Conservation (phyloP, 2,888 invertebrate genomes). For the Cyclophora punctaria region DNA sequence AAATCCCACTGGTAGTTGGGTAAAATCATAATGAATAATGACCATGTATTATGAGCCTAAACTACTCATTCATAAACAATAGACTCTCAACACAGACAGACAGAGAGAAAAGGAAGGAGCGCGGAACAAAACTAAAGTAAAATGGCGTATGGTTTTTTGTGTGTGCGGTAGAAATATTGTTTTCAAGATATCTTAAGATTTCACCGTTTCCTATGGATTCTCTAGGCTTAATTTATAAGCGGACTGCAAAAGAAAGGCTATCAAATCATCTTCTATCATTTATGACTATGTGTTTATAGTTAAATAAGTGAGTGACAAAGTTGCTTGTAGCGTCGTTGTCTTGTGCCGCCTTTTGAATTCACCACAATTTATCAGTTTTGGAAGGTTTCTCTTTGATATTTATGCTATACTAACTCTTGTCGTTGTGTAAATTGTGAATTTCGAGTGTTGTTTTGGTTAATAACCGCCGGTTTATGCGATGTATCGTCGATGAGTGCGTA, state of each 20-base stretch:
- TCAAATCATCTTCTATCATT: conserved; percentile 23
- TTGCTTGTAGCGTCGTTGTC: conserved; percentile 64
- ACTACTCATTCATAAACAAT: too few relatives aligned
- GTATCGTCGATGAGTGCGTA: conserved; percentile 58
- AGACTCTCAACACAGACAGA: conserved; percentile 5
- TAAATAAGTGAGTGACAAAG: conserved; percentile 58
- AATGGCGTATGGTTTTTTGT: conserved; percentile 74
- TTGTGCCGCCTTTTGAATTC: conserved; percentile 62
- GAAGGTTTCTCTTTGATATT: conserved; percentile 30
- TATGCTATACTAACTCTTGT: conserved; percentile 22
- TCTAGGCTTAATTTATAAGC: conserved; percentile 21
- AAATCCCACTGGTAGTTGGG: too few relatives aligned
- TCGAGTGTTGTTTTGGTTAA: conserved; percentile 23
- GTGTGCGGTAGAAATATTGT: conserved; percentile 71
- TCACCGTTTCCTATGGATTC: conserved; percentile 26
- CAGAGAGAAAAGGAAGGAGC: conserved; percentile 24
- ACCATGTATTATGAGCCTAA: too few relatives aligned
- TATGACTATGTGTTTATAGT: conserved; percentile 22
- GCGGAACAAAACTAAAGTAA: conserved; percentile 68
- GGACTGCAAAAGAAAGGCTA: conserved; percentile 26
- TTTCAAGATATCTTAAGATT: conserved; percentile 45
- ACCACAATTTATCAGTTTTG: conserved; percentile 49
- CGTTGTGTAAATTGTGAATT: conserved; percentile 27
- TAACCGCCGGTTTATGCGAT: conserved; percentile 44
- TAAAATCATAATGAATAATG: too few relatives aligned